phyloP scores from a whole-genome alignment of 2,888 invertebrate species.

The Ormia ochracea region DNA sequence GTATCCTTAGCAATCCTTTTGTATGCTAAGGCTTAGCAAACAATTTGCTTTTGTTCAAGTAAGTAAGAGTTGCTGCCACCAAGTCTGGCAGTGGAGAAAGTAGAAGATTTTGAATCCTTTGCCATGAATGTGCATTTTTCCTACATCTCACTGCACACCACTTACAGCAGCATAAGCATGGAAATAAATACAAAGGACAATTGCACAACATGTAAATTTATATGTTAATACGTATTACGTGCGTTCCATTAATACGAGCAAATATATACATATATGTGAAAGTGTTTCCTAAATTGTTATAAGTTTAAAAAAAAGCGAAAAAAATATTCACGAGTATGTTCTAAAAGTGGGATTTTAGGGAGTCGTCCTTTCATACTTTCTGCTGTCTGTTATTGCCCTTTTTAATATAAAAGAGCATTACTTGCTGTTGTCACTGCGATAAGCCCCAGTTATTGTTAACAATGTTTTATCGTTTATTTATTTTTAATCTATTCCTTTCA shows the following conservation, averaged over 20 bases:
- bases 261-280: too few species aligned
- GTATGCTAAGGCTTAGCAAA: background rate
- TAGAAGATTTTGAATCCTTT: background rate
- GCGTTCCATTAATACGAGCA: too few species aligned
- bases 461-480: background rate
- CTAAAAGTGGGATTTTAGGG: background rate
- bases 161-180: too few species aligned
- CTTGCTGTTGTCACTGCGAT: background rate
- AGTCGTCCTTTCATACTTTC: background rate
- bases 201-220: too few species aligned
- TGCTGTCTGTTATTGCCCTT: background rate
- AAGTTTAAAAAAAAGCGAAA: too few species aligned
- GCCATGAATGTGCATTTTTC: constrained; percentile 19
- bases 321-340: too few species aligned
- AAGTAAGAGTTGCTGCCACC: background rate
- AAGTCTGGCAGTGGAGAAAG: background rate
- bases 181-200: too few species aligned
- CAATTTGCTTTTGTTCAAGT: background rate
- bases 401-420: background rate
- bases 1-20: background rate
- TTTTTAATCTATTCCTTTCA: background rate
- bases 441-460: constrained; percentile 15
- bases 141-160: too few species aligned
- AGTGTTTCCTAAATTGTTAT: too few species aligned
- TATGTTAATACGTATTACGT: too few species aligned